Base-by-base conservation (phyloP, 2,888 invertebrate species). In the Fissipunctia ypsillon region DNA sequence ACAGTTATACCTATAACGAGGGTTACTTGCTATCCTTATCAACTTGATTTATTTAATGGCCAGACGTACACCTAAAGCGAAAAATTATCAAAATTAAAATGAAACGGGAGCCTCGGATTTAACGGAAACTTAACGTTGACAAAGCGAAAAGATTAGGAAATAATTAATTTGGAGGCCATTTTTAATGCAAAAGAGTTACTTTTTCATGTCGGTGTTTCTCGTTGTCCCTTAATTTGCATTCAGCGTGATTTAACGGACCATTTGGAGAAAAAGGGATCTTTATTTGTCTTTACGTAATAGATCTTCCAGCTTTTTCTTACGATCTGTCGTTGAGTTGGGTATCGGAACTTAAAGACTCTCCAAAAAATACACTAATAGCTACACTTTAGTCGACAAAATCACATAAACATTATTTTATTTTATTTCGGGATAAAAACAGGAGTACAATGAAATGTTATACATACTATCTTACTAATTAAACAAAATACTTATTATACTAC, bases 61-160 rank as follows among this genome's bases (percentile, higher is more conserved):
- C 25, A 31, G 14, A 73, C 61, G 72, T 67, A 73, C 54, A 63
- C 56, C 22, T 22, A 22, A 70, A 64, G 57, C 41, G 71, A 76
- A 83, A 80, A 77, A 79, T 75, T 57, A 38, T 66, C 81, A 81
- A n/a, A n/a, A 86, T 79, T 86, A 76, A 79, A 81, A 71, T 73
- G 35, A 74, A 79, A 77, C 38, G n/a, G 63, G 56, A 57, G 22
- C 50, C 38, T 50, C 43, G 19, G 38, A 16, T 65, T 65, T 56
- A 52, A 28, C 56, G 6, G 19, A 28, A 65, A 76, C 28, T 80
- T 61, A 76, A 72, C 84, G 71, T 69, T 78, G 61, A 76, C 61
- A 75, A 64, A 81, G 60, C 65, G 60, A 54, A 59, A 16, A 35
- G 61, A 28, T 70, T 69, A 28, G 28, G 41, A 70, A 78, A 78